Evolutionary conservation across 2,888 invertebrate genomes (phyloP).

Genomic region (Lycophotia porphyrea): DNA sequence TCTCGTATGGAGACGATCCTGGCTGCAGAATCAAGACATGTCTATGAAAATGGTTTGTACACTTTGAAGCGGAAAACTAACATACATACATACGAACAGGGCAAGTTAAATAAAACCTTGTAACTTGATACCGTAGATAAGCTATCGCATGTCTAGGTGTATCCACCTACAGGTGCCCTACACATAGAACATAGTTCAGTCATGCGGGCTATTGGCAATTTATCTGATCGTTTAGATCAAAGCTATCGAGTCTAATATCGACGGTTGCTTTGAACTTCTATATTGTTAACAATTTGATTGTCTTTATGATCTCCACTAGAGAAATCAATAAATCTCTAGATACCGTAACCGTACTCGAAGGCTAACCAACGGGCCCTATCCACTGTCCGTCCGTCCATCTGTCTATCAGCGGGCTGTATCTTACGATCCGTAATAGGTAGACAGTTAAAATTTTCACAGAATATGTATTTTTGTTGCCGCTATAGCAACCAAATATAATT

Average conservation of each 20-base stretch:
- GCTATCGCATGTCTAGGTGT: no score
- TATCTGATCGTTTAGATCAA: slow-evolving; percentile 29
- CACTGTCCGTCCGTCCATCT: no score
- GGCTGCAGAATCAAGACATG: not conserved
- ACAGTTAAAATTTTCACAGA: no score
- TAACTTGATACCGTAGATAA: not conserved
- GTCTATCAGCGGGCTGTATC: no score
- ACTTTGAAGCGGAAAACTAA: not conserved
- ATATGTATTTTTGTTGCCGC: no score
- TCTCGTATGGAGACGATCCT: no score
- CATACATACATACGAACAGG: not conserved
- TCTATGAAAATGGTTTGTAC: not conserved
- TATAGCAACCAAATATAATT: no score
- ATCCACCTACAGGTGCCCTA: not conserved
- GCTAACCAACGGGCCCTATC: no score
- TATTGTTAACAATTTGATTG: not conserved
- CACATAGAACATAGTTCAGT: not conserved
- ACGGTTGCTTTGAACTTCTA: not conserved
- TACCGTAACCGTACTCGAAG: no score
- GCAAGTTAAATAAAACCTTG: not conserved
- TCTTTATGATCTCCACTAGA: not conserved
- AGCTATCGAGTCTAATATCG: not conserved
- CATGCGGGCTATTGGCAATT: slow-evolving; percentile 34
- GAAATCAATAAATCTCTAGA: not conserved
- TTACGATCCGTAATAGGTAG: no score